Percentiles rank a stretch among this genome's conserved stretches.
phyloP scores from a whole-genome alignment of 2,888 invertebrate species.

The Osedax fenrisi region DNA sequence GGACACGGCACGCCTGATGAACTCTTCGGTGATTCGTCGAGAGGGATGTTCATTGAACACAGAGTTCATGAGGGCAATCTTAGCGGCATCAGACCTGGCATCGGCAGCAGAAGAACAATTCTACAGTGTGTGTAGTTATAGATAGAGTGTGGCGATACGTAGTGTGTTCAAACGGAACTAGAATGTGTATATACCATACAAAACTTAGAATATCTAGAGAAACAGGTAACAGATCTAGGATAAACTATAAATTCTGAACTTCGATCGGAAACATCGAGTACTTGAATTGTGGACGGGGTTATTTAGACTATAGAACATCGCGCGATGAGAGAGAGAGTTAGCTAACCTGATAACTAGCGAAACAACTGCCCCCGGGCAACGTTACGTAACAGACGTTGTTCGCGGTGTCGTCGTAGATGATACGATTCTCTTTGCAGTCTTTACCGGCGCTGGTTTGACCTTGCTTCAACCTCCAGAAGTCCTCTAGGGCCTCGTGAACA shows the following conservation, averaged over 20 bases:
- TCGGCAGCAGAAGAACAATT: constrained; percentile 89
- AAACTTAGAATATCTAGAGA: too few relatives aligned
- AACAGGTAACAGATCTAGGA: too few relatives aligned
- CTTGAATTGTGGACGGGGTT: background rate
- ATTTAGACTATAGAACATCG: background rate
- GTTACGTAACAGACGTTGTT: constrained; percentile 86
- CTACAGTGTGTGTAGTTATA: constrained; percentile 57
- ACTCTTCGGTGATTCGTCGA: constrained; percentile 77
- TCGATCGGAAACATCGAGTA: too few relatives aligned
- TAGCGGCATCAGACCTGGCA: constrained; percentile 80
- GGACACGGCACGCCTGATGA: constrained; percentile 79
- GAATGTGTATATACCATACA: too few relatives aligned
- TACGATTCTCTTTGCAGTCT: constrained; percentile 17
- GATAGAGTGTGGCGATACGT: background rate
- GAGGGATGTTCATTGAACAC: constrained; percentile 91
- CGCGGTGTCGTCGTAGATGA: constrained; percentile 61
- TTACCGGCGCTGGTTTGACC: constrained; percentile 71
- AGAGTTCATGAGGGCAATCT: constrained; percentile 89
- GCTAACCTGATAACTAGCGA: constrained; percentile 78
- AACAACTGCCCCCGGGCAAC: constrained; percentile 83
- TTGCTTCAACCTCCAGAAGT: constrained; percentile 94
- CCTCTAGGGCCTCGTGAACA: constrained; percentile 85
- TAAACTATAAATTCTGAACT: too few relatives aligned
- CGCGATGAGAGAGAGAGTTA: background rate
- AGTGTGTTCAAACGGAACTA: too few relatives aligned